Evolutionary conservation across 1,140 invertebrate genomes (phyloP), one percentile per base, ranked within the genome.

Genomic region (Orius laevigatus): DNA sequence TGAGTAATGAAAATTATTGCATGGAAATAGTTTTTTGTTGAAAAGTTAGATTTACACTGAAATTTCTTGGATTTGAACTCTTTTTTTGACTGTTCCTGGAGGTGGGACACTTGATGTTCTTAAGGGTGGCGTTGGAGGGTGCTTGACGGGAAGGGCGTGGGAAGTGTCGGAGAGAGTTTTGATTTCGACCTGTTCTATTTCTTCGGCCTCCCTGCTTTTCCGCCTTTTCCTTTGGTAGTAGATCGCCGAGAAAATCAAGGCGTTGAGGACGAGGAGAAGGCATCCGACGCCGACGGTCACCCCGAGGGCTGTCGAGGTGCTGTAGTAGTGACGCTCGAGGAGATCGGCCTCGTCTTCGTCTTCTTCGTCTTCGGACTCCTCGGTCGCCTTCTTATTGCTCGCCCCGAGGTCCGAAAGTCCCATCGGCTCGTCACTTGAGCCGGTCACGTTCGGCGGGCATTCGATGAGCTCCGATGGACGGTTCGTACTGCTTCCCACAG

Each of bases 281-380:
- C 85, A 88, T 1, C 88, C 88, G 14, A 91, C 78, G 1, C 85
- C 84, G 10, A 91, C 81, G 0, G 85, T 90, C n/a, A 90, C 79
- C 10, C 78, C 81, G n/a, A 90, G 69, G 6, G 83, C 83, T 1
- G 84, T 81, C 1, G 81, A 84, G 54, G 83, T 84, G 55, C 72
- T 75, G 57, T 75, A 74, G 55, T 76, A 76, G 51, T 72, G 70
- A 3, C 70, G 58, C 0, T 71, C 70, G 0, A 71, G 66, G 12
- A 73, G 51, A 50, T 66, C 56, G 3, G 72, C 68, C 1, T 62
- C 62, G 36, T 72, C 69, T 44, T 66, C 67, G 8, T 59, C 59
- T 18, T 61, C 59, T 6, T 67, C 63, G 4, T 64, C 67, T 38
- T 64, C 65, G 50, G 62, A 60, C 16, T 67, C 50, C 19, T 65